Conservation (phyloP, 2,113 vertebrate genomes). For the Pteronura brasiliensis region DNA sequence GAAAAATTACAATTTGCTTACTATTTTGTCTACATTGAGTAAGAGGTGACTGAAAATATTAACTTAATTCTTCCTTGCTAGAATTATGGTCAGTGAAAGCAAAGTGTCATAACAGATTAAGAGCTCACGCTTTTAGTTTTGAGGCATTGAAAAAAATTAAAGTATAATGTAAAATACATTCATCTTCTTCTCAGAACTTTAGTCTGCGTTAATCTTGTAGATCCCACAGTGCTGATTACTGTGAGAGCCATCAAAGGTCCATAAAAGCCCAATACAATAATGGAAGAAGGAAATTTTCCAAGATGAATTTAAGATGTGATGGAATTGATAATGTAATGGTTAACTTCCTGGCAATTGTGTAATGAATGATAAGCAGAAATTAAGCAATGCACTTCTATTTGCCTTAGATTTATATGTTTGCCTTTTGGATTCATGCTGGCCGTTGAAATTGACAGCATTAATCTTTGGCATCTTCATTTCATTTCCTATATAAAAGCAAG, state of each 20-base stretch:
- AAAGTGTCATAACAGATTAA: not conserved
- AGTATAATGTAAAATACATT: not conserved
- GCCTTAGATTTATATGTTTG: conserved; percentile 61
- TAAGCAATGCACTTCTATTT: conserved; percentile 47
- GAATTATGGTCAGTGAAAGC: not conserved
- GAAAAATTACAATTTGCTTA: not conserved
- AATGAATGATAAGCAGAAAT: conserved; percentile 60
- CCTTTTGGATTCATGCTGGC: conserved; percentile 33
- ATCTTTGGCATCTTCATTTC: conserved; percentile 54
- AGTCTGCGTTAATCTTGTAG: not conserved
- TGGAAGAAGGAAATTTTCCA: conserved; percentile 49
- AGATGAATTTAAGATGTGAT: conserved; percentile 59
- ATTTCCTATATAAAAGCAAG: conserved; percentile 7
- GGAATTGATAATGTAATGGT: conserved; percentile 43
- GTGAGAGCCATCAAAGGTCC: conserved; percentile 21
- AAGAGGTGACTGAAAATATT: not conserved
- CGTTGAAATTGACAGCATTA: conserved; percentile 41
- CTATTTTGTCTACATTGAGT: not conserved
- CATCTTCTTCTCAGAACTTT: not conserved
- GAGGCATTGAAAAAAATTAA: not conserved
- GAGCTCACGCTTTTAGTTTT: not conserved
- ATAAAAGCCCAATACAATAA: conserved; percentile 49
- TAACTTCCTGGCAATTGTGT: conserved; percentile 54
- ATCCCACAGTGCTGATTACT: not conserved
- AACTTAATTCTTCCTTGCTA: not conserved